A percentile compares a stretch with the other conserved stretches of the same genome.
Evolutionary conservation across 2,888 invertebrate genomes (phyloP).

Genomic region (Apantesis nais): DNA sequence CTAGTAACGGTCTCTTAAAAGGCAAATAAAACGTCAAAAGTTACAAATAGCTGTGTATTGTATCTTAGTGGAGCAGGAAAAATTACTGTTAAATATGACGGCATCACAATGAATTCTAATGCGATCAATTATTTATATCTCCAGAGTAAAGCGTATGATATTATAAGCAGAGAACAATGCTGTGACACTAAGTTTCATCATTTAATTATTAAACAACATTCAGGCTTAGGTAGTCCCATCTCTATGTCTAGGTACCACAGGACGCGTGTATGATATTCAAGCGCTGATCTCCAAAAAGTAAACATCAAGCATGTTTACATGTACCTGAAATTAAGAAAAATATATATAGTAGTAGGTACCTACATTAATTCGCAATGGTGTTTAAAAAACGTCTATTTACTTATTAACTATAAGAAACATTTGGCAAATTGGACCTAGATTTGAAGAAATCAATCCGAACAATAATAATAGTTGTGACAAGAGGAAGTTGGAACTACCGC

Average conservation of each 20-base stretch:
- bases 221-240: constrained; percentile 35
- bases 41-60: constrained; percentile 19
- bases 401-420: no score
- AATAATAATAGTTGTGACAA: no score
- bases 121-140: constrained; percentile 31
- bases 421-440: no score
- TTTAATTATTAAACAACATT: constrained; percentile 32
- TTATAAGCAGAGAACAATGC: constrained; percentile 20
- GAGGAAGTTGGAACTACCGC: no score
- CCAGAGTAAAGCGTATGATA: constrained; percentile 21
- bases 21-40: constrained; percentile 15
- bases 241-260: constrained; percentile 33
- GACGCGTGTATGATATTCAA: constrained; percentile 36
- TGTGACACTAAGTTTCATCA: constrained; percentile 29
- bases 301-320: constrained; percentile 40
- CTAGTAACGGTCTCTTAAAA: background rate
- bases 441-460: no score
- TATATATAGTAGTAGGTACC: background rate
- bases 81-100: constrained; percentile 22
- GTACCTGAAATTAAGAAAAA: constrained; percentile 50
- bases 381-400: background rate
- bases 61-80: constrained; percentile 12
- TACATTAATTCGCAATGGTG: background rate
- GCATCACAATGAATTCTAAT: constrained; percentile 26
- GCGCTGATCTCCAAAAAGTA: constrained; percentile 34